Conservation (phyloP, 2,113 vertebrate species). For the Rhinogobius similis region DNA sequence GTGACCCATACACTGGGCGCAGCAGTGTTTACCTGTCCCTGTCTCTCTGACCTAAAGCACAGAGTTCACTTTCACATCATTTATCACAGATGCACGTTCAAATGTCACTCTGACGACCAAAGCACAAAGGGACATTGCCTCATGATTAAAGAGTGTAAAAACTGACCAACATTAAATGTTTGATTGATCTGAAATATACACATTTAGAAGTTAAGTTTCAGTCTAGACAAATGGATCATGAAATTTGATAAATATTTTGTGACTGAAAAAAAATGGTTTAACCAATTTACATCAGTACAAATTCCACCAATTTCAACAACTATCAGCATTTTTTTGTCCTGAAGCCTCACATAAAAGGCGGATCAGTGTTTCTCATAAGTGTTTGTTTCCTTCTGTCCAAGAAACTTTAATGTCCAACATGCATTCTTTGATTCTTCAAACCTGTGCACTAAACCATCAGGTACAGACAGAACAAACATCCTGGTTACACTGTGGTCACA, state of each 20-base stretch:
- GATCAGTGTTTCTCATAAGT: background rate
- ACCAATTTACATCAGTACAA: no score
- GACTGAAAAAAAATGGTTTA: no score
- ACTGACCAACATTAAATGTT: no score
- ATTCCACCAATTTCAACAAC: background rate
- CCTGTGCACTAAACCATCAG: no score
- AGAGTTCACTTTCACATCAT: slow-evolving; percentile 40
- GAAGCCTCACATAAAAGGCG: background rate
- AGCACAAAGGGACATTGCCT: background rate
- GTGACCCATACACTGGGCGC: background rate
- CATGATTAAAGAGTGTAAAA: no score
- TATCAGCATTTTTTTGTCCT: background rate
- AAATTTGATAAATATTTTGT: no score
- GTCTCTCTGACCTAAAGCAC: background rate
- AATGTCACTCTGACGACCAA: background rate
- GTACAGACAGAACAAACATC: background rate
- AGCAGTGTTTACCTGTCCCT: background rate
- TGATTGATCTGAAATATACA: no score
- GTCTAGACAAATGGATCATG: no score
- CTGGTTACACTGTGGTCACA: background rate
- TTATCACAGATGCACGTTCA: slow-evolving; percentile 36
- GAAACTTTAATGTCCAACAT: no score
- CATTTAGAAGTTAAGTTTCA: no score
- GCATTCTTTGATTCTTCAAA: no score
- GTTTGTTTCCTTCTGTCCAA: no score